Conservation (phyloP, 2,113 vertebrate species). For the Trichomycterus rosablanca region DNA sequence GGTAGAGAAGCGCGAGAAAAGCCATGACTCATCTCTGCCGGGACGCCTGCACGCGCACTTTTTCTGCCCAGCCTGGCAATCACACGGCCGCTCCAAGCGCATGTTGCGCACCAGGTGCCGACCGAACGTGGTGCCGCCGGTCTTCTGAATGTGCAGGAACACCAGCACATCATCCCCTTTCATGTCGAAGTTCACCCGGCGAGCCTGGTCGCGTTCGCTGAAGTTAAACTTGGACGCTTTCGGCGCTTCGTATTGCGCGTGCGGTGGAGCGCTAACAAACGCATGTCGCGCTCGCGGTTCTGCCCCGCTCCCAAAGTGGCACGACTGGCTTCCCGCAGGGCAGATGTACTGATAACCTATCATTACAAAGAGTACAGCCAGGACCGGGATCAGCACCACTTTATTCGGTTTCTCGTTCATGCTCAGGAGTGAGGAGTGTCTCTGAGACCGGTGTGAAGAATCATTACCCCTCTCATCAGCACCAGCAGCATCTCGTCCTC, state of each 20-base stretch:
- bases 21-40: slow-evolving; percentile 89
- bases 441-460: slow-evolving; percentile 65
- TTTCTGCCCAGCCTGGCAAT: slow-evolving; percentile 92
- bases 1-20: slow-evolving; percentile 88
- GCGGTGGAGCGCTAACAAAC: neutral
- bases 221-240: slow-evolving; percentile 79
- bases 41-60: slow-evolving; percentile 94
- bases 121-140: slow-evolving; percentile 94
- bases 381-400: slow-evolving; percentile 84
- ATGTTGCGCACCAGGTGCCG: slow-evolving; percentile 95
- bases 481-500: too few species aligned
- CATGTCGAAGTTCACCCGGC: slow-evolving; percentile 87
- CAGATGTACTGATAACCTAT: slow-evolving; percentile 92
- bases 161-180: slow-evolving; percentile 91
- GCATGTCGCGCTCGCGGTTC: slow-evolving; percentile 42
- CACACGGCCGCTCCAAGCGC: slow-evolving; percentile 89
- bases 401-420: slow-evolving; percentile 94
- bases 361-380: slow-evolving; percentile 87
- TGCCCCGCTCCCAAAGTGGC: slow-evolving; percentile 67
- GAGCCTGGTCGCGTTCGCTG: slow-evolving; percentile 79
- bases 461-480: slow-evolving; percentile 39
- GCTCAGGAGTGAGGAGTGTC: slow-evolving; percentile 56
- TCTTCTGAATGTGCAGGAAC: slow-evolving; percentile 97
- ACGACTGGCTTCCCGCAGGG: slow-evolving; percentile 71
- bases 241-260: slow-evolving; percentile 33